A percentile compares a stretch with the other conserved stretches of the same genome.
Evolutionary conservation across 2,113 vertebrate genomes (phyloP).

Genomic region (Lanius ludovicianus): DNA sequence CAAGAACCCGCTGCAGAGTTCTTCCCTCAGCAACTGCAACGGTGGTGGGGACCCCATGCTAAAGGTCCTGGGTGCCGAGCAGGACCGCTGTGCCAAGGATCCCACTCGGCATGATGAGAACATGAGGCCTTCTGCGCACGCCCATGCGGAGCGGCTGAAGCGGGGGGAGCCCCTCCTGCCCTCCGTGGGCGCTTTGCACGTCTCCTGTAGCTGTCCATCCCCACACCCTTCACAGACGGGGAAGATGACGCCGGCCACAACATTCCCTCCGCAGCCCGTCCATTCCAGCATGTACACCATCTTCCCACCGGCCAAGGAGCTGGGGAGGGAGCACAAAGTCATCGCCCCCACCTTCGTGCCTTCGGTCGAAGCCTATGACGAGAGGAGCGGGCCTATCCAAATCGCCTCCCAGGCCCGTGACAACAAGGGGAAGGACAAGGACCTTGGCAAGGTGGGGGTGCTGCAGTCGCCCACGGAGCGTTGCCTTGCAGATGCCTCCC

Average conservation of each 20-base stretch:
- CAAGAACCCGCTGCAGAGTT: conserved; percentile 75
- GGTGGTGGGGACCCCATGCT: conserved; percentile 60
- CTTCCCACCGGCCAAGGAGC: conserved; percentile 80
- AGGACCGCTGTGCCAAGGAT: conserved; percentile 79
- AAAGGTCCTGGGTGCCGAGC: conserved; percentile 76
- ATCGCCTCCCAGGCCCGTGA: conserved; percentile 92
- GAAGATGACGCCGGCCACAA: conserved; percentile 62
- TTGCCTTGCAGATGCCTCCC: conserved; percentile 67
- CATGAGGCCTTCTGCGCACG: conserved; percentile 63
- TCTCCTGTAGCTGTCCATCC: conserved; percentile 79
- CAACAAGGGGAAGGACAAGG: conserved; percentile 80
- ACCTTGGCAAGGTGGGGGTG: conserved; percentile 71
- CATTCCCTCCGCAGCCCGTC: conserved; percentile 75
- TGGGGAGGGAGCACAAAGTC: conserved; percentile 88
- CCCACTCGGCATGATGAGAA: conserved; percentile 75
- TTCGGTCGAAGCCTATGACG: conserved; percentile 92
- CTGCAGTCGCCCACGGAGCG: conserved; percentile 78
- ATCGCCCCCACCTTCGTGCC: conserved; percentile 94
- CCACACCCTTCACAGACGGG: conserved; percentile 65
- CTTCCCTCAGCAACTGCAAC: conserved; percentile 76
- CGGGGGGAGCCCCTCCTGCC: conserved; percentile 77
- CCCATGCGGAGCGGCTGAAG: conserved; percentile 75
- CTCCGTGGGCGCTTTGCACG: conserved; percentile 74
- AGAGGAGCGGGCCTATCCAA: conserved; percentile 89
- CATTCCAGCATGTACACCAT: conserved; percentile 79